Evolutionary conservation across 2,113 vertebrate genomes (phyloP).

Genomic region (Lampris megalopsis): DNA sequence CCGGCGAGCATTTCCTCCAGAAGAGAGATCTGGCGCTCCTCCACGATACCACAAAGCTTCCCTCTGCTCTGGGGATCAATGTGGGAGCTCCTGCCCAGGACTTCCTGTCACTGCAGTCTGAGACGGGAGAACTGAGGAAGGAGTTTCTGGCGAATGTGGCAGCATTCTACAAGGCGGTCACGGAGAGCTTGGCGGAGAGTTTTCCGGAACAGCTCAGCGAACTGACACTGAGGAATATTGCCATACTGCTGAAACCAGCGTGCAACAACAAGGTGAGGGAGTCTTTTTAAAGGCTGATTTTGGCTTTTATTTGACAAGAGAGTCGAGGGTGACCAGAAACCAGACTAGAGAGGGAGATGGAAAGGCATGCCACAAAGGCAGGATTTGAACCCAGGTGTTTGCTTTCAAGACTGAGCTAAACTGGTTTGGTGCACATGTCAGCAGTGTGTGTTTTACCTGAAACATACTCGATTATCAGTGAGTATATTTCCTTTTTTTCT

Average conservation of each 20-base stretch:
- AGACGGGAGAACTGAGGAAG: background rate
- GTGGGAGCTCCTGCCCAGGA: slow-evolving; percentile 48
- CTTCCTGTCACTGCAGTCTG: slow-evolving; percentile 38
- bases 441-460: too few relatives aligned
- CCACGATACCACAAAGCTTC: slow-evolving; percentile 3
- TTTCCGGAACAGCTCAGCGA: slow-evolving; percentile 58
- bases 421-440: too few relatives aligned
- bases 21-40: slow-evolving; percentile 21
- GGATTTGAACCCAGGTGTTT: too few relatives aligned
- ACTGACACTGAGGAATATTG: slow-evolving; percentile 49
- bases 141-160: slow-evolving; percentile 45
- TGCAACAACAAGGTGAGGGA: slow-evolving; percentile 41
- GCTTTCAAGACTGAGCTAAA: too few relatives aligned
- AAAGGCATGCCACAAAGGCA: too few relatives aligned
- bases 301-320: too few relatives aligned
- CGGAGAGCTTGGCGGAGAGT: slow-evolving; percentile 50
- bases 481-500: too few relatives aligned
- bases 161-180: slow-evolving; percentile 66
- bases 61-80: slow-evolving; percentile 37
- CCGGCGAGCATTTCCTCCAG: slow-evolving; percentile 22
- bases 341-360: too few relatives aligned
- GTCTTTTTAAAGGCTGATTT: too few relatives aligned
- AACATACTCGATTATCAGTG: too few relatives aligned
- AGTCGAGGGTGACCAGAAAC: too few relatives aligned
- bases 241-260: slow-evolving; percentile 53